These are phyloP conservation scores for Procambarus clarkii DNA, from an alignment of 1,140 invertebrate species.

Conservation along the genomic window DNA sequence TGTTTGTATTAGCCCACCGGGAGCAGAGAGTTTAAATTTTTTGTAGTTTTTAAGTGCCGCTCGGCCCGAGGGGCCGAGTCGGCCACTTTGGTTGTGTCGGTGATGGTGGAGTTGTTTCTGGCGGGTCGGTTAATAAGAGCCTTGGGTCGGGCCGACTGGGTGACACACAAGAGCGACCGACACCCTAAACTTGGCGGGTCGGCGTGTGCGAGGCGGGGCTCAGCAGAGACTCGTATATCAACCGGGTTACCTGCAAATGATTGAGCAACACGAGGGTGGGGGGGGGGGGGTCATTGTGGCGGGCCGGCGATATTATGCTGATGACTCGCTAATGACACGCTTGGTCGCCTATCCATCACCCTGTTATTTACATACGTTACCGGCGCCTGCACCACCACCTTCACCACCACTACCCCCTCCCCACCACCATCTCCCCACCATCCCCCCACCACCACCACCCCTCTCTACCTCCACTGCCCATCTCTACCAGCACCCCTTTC, in stretches of 20 bases:
- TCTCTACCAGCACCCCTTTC: no score
- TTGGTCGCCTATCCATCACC: slow-evolving; percentile 52
- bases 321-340: slow-evolving; percentile 62
- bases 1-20: slow-evolving; percentile 62
- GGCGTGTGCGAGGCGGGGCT: slow-evolving; percentile 8
- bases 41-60: slow-evolving; percentile 14
- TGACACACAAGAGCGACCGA: slow-evolving; percentile 35
- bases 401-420: background rate
- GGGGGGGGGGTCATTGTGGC: slow-evolving; percentile 41
- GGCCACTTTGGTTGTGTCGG: slow-evolving; percentile 48
- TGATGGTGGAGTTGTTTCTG: slow-evolving; percentile 39
- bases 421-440: background rate
- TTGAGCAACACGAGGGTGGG: slow-evolving; percentile 46
- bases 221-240: slow-evolving; percentile 39
- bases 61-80: slow-evolving; percentile 11
- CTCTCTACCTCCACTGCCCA: no score
- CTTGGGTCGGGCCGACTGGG: background rate
- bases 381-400: no score
- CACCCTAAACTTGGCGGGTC: slow-evolving; percentile 13
- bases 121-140: slow-evolving; percentile 30
- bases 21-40: slow-evolving; percentile 3
- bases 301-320: slow-evolving; percentile 56
- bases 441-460: background rate
- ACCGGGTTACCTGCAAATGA: slow-evolving; percentile 51
- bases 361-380: slow-evolving; percentile 27